Evolutionary conservation across 2,113 vertebrate genomes (phyloP), one percentile per base, ranked within the genome.

Genomic region (Colius striatus): DNA sequence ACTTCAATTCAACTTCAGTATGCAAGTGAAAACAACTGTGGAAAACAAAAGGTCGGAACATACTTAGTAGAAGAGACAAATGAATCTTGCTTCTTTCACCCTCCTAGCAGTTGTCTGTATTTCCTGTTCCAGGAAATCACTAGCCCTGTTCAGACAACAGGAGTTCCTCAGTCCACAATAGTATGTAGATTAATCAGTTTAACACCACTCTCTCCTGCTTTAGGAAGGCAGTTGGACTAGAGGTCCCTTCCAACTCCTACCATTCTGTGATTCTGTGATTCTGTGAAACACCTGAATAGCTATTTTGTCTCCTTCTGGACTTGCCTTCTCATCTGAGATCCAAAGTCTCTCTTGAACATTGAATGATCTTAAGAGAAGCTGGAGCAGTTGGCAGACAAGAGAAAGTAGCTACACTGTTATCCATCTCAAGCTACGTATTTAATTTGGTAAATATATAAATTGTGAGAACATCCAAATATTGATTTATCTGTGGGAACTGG

Each of bases 381-480:
- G 63, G 54, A 63, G 43, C 21, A 41, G 58, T 47, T 94, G 90
- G 84, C 90, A 91, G 68, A 23, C 50, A 66, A 61, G 6, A 26
- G 53, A 41, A 18, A 79, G 41, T 7, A 63, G 41, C 11, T 79
- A 10, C 7, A 1, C 36, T 79, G 30, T 34, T 51, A 70, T 50
- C 50, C 72, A 41, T 25, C 50, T 71, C 43, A 53, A 60, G 47
- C 43, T 54, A 3, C 26, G 3, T 21, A 15, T 50, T 94, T 65
- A 76, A 84, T 92, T 84, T 84, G 51, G 48, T 79, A 65, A 83
- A 50, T 53, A 60, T 2, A 0, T 5, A 63, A 78, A 32, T 26
- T 66, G 47, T 61, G 55, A 73, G 79, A 93, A 62, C 23, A 2
- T 92, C 81, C 87, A 87, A 68, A 27, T 94, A 89, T 78, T 62